phyloP scores from a whole-genome alignment of 35 echinoderm and acorn worm species.

The Ophiothrix spiculata region DNA sequence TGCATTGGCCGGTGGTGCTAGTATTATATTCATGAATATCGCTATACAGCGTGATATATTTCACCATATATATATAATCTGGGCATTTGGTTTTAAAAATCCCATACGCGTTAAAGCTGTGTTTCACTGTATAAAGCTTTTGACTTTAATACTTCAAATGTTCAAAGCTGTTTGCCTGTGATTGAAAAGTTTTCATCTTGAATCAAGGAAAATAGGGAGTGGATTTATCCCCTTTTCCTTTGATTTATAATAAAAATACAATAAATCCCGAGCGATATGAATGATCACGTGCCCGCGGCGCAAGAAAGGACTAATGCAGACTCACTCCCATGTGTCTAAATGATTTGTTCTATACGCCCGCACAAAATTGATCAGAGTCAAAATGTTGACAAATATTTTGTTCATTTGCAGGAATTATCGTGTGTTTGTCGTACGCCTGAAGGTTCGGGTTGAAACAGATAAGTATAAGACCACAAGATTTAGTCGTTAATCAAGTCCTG shows the following conservation, averaged over 20 bases:
- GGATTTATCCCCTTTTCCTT: neutral
- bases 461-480: neutral
- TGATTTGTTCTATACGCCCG: neutral
- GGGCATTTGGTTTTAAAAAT: neutral
- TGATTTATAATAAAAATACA: neutral
- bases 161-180: neutral
- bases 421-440: neutral
- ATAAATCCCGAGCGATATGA: neutral
- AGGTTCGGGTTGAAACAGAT: neutral
- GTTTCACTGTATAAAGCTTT: neutral
- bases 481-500: neutral
- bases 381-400: slow-evolving; percentile 16
- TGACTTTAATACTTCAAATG: slow-evolving; percentile 6
- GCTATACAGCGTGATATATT: neutral
- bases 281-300: neutral
- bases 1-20: slow-evolving; percentile 1
- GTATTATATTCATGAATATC: slow-evolving; percentile 16
- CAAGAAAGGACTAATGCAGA: neutral
- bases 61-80: neutral
- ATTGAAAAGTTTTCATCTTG: slow-evolving; percentile 1
- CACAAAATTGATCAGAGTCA: neutral
- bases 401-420: slow-evolving; percentile 15
- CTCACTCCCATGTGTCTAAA: neutral
- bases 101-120: neutral
- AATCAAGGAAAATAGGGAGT: neutral